phyloP scores from a whole-genome alignment of 1,140 invertebrate species.

The Zaprionus ornatus region DNA sequence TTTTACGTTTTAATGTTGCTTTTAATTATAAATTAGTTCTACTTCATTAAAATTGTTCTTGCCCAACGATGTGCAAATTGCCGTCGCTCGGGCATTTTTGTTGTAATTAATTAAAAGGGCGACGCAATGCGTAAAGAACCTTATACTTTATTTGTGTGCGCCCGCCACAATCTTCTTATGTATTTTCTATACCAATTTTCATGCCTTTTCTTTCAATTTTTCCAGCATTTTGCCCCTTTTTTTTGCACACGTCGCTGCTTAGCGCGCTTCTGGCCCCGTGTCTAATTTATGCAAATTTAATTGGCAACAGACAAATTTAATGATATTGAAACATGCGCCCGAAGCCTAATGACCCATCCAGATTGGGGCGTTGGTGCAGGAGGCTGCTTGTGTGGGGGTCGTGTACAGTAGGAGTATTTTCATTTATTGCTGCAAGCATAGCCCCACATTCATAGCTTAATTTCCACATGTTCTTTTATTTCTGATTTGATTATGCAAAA shows the following conservation, averaged over 20 bases:
- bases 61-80: slow-evolving; percentile 42
- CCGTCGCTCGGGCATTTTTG: slow-evolving; percentile 31
- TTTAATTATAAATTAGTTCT: slow-evolving; percentile 70
- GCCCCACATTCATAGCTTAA: slow-evolving; percentile 1
- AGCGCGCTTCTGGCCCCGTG: slow-evolving; percentile 11
- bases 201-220: slow-evolving; percentile 10
- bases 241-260: slow-evolving; percentile 33
- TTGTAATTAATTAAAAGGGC: slow-evolving; percentile 48
- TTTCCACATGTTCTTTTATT: background rate
- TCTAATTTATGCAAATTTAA: slow-evolving; percentile 79
- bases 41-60: slow-evolving; percentile 58
- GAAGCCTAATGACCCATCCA: slow-evolving; percentile 6
- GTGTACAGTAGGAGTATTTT: background rate
- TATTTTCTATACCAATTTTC: slow-evolving; percentile 12
- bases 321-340: slow-evolving; percentile 50
- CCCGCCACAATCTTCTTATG: slow-evolving; percentile 4
- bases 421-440: slow-evolving; percentile 1
- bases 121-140: background rate
- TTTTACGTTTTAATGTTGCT: slow-evolving; percentile 48
- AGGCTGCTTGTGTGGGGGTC: background rate
- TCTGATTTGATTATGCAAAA: slow-evolving; percentile 28
- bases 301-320: slow-evolving; percentile 67
- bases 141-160: slow-evolving; percentile 34
- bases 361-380: background rate
- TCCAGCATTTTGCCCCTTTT: slow-evolving; percentile 3